Percentiles rank a stretch among this genome's conserved stretches.
These are phyloP conservation scores for Frankliniella fusca DNA, from an alignment of 2,888 invertebrate genomes.

Conservation along the genomic window DNA sequence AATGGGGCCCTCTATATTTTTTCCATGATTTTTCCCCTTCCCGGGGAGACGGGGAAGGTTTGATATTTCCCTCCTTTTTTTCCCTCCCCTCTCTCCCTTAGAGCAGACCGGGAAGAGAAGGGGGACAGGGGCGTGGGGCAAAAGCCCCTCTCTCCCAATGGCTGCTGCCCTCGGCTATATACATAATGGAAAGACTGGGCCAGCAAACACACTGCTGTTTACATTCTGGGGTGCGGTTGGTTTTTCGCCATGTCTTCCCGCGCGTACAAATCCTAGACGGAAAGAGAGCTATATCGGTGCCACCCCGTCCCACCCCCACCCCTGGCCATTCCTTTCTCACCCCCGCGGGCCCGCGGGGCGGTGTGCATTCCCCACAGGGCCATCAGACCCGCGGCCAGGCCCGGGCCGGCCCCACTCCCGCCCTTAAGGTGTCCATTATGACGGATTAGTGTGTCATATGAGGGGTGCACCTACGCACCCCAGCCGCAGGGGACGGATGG, in stretches of 20 bases:
- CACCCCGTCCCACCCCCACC: not conserved
- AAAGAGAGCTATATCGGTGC: not conserved
- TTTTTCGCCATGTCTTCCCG: not conserved
- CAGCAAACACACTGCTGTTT: constrained; percentile 20
- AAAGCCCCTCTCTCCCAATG: not conserved
- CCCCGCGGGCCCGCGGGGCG: not conserved
- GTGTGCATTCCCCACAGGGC: no score
- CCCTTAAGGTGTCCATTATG: constrained; percentile 24
- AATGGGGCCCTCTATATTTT: constrained; percentile 20
- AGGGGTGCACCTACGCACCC: not conserved
- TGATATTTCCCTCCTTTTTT: not conserved
- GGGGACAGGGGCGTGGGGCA: not conserved
- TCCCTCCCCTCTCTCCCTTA: not conserved
- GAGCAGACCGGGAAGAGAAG: not conserved
- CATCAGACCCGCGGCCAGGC: no score
- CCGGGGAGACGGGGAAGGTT: no score
- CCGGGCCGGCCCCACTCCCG: not conserved
- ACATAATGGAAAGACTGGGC: constrained; percentile 22
- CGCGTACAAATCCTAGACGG: constrained; percentile 5
- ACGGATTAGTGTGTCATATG: constrained; percentile 17
- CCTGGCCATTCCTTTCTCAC: not conserved
- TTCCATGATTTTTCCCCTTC: not conserved
- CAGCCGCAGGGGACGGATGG: not conserved
- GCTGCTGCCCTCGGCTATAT: not conserved
- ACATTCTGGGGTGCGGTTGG: not conserved